Percentiles rank a stretch among this genome's conserved stretches.
These are phyloP conservation scores for Onychostruthus taczanowskii DNA, from an alignment of 2,113 vertebrate genomes.

Conservation along the genomic window DNA sequence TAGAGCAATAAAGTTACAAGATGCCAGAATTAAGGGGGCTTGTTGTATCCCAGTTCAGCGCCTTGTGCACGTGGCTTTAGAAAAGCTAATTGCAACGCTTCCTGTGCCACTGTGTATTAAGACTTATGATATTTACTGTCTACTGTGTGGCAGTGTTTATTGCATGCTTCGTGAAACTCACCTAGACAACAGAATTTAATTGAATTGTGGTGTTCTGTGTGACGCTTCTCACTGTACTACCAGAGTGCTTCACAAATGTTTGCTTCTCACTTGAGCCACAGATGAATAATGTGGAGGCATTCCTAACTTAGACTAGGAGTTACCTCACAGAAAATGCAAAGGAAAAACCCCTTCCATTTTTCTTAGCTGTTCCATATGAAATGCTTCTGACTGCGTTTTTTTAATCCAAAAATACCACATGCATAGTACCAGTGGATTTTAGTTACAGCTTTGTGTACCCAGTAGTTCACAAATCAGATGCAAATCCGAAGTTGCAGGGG, in stretches of 20 bases:
- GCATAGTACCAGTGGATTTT: not conserved
- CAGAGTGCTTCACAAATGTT: constrained; percentile 4
- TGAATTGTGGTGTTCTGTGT: not conserved
- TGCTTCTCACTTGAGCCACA: not conserved
- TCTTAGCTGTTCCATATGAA: not conserved
- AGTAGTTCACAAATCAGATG: not conserved
- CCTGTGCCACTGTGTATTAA: not conserved
- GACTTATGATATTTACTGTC: not conserved
- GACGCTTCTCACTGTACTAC: not conserved
- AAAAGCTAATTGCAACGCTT: not conserved
- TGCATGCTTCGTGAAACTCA: not conserved
- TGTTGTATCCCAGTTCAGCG: not conserved
- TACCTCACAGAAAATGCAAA: not conserved
- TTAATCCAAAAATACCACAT: not conserved
- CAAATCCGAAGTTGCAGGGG: not conserved
- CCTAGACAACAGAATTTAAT: not conserved
- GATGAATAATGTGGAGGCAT: constrained; percentile 4
- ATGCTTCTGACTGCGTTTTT: not conserved
- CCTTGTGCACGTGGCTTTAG: not conserved
- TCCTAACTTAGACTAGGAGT: not conserved
- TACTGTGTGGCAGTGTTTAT: not conserved
- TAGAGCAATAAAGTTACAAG: not conserved
- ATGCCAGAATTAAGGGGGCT: not conserved
- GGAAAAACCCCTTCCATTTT: not conserved
- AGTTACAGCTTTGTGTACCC: not conserved